A percentile compares a stretch with the other conserved stretches of the same genome.
Evolutionary conservation across 2,888 invertebrate genomes (phyloP).

Genomic region (Caenorhabditis zanzibari): DNA sequence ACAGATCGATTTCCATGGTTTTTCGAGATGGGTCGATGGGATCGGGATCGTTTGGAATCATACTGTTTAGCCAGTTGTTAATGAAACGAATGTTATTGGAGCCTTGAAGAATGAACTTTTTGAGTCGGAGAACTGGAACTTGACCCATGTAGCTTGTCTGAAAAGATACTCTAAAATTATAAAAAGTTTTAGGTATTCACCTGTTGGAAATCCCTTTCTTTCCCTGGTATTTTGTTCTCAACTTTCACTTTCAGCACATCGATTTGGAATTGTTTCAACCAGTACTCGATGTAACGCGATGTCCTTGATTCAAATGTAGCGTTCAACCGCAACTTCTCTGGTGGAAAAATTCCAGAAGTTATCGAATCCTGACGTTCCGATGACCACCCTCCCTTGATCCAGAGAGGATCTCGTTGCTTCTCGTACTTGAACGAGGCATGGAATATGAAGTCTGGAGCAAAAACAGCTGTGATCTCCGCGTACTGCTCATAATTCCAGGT

Average conservation of each 20-base stretch:
- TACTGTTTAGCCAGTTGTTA: slow-evolving; percentile 9
- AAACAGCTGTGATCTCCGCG: slow-evolving; percentile 31
- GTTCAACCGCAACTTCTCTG: slow-evolving; percentile 24
- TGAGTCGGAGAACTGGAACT: slow-evolving; percentile 27
- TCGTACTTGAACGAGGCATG: slow-evolving; percentile 24
- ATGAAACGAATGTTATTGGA: slow-evolving; percentile 42
- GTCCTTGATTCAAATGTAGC: slow-evolving; percentile 29
- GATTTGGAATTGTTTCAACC: slow-evolving; percentile 31
- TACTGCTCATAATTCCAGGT: slow-evolving; percentile 47
- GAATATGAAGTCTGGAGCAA: slow-evolving; percentile 23
- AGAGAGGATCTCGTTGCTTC: slow-evolving; percentile 8
- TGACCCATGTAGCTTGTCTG: slow-evolving; percentile 34
- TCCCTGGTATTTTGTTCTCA: slow-evolving; percentile 44
- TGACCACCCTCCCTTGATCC: slow-evolving; percentile 42
- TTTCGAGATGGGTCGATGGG: slow-evolving; percentile 1
- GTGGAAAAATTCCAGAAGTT: slow-evolving; percentile 12
- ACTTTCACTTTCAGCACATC: slow-evolving; percentile 31
- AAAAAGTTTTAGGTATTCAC: too few species aligned
- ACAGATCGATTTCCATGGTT: slow-evolving; percentile 34
- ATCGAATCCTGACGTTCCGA: slow-evolving; percentile 16
- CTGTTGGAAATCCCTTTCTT: slow-evolving; percentile 32
- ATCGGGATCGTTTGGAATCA: slow-evolving; percentile 3
- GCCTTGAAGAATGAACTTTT: slow-evolving; percentile 37
- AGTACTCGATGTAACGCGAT: slow-evolving; percentile 45
- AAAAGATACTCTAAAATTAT: not conserved